Evolutionary conservation across 2,888 invertebrate genomes (phyloP).

Genomic region (Patella ulyssiponensis): DNA sequence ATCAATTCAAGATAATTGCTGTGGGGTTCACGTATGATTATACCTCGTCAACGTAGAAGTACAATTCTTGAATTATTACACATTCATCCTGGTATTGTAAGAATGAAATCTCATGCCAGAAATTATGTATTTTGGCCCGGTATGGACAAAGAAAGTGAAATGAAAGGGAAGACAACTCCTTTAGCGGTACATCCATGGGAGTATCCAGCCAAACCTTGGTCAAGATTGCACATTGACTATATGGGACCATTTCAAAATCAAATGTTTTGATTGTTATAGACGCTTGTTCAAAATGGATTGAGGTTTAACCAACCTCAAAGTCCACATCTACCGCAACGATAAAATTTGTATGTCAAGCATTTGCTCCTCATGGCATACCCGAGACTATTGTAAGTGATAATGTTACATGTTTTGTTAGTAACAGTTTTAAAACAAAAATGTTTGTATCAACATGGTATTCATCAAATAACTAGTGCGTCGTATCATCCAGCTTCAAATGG

Average conservation of each 20-base stretch:
- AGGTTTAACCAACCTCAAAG: neutral
- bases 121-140: conserved; percentile 12
- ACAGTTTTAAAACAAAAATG: neutral
- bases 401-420: neutral
- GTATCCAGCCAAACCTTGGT: neutral
- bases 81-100: conserved; percentile 30
- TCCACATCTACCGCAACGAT: neutral
- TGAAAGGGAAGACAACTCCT: neutral
- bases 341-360: neutral
- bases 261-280: neutral
- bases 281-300: neutral
- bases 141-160: conserved; percentile 13
- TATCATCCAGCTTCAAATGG: neutral
- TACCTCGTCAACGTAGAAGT: conserved; percentile 19
- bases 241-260: neutral
- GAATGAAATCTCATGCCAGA: conserved; percentile 24
- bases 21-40: conserved; percentile 26
- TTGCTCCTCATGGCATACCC: neutral
- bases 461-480: neutral
- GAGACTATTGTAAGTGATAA: neutral
- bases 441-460: neutral
- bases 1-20: conserved; percentile 22
- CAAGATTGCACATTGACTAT: neutral
- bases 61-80: conserved; percentile 27
- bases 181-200: neutral